Conservation (phyloP, 2,888 invertebrate genomes). For the Steinernema hermaphroditum region DNA sequence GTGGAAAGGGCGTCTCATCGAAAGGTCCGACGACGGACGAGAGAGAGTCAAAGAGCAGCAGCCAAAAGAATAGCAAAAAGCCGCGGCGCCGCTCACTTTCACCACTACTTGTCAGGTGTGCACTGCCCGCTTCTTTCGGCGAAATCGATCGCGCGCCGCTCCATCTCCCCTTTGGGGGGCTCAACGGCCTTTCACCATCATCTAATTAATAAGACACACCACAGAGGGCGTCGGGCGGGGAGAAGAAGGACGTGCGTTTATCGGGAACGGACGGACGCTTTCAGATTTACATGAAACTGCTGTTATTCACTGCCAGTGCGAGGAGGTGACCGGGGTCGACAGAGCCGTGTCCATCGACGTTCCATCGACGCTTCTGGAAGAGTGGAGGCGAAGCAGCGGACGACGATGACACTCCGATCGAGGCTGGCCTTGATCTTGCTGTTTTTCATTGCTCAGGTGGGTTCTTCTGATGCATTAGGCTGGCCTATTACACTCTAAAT, state of each 20-base stretch:
- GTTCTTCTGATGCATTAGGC: too few species aligned
- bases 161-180: neutral
- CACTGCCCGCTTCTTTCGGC: constrained; percentile 2
- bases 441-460: neutral
- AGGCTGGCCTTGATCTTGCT: constrained; percentile 10
- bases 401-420: neutral
- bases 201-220: neutral
- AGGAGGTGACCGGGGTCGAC: neutral
- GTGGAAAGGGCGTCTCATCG: neutral
- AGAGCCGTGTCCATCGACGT: neutral
- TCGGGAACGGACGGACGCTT: neutral
- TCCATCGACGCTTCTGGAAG: neutral
- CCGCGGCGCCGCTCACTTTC: constrained; percentile 2
- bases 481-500: too few species aligned
- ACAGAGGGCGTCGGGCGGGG: neutral
- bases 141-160: constrained; percentile 15
- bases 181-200: too few species aligned
- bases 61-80: neutral
- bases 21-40: neutral
- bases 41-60: constrained; percentile 8
- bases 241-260: neutral
- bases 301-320: constrained; percentile 2
- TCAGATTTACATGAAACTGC: constrained; percentile 14
- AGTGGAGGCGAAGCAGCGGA: neutral
- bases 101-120: neutral